Evolutionary conservation across 2,113 vertebrate genomes (phyloP), one percentile per base, ranked within the genome.

Genomic region (Choloepus hoffmanni): DNA sequence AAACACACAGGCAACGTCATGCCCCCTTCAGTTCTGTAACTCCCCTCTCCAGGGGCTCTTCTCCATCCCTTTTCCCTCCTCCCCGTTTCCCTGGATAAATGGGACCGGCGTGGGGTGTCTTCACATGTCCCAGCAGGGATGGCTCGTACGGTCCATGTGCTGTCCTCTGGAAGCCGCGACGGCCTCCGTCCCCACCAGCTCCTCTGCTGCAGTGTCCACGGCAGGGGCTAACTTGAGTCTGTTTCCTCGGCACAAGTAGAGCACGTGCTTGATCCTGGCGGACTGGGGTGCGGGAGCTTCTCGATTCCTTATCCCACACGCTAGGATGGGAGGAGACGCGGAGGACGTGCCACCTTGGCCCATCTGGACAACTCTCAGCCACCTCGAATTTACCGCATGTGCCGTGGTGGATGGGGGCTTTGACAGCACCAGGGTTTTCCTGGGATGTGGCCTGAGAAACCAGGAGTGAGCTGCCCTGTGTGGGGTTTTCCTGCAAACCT

Each of bases 131-230:
- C 0, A 1, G 23, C 48, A 72, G 45, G 73, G 82, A 55, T 16
- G 53, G 13, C 14, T 62, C 2, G 0, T 2, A 33, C 62, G 26
- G 55, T 89, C 62, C 60, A 1, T 0, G 16, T 21, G 13, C 0
- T 5, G 23, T 76, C 67, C 28, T 19, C 65, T 0, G 0, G 67
- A 45, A 30, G 33, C 26, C 4, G 2, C 85, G 72, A 40, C 4
- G 13, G 62, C 81, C 58, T 74, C 33, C 40, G 77, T 48, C 45
- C 48, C 60, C 48, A 1, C 7, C 11, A 23, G 84, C 21, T n/a
- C 62, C 16, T 6, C 36, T 3, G 11, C 26, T 26, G 48, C n/a
- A 53, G 48, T 63, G 48, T 24, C 68, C 48, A 26, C 23, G 33
- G 21, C 28, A 81, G 26, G 43, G n/a, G 74, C 11, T 18, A 40